Evolutionary conservation across 2,888 invertebrate species (phyloP).

Genomic region (Heliconius ismenius): DNA sequence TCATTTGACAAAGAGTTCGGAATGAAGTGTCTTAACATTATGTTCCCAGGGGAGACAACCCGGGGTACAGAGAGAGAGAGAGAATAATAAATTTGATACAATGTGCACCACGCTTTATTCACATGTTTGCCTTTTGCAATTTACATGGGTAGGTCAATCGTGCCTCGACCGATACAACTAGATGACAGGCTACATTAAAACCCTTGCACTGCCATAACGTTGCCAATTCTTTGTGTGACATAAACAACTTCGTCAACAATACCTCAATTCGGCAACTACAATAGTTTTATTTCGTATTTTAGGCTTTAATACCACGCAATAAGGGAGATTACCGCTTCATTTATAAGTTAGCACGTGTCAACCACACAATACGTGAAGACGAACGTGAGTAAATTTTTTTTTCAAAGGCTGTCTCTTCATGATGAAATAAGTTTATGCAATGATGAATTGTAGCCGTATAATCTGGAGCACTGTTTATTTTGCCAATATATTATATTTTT

Average conservation of each 20-base stretch:
- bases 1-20: not conserved
- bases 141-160: conserved; percentile 67
- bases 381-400: conserved; percentile 38
- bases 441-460: conserved; percentile 27
- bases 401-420: conserved; percentile 31
- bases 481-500: not conserved
- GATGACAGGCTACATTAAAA: conserved; percentile 43
- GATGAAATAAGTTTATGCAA: conserved; percentile 32
- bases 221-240: conserved; percentile 36
- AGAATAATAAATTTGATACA: not conserved
- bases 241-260: conserved; percentile 31
- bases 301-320: not conserved
- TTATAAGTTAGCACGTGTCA: conserved; percentile 30
- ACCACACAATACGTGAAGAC: conserved; percentile 36
- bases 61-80: not conserved
- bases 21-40: not conserved
- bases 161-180: conserved; percentile 50
- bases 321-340: conserved; percentile 12
- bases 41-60: not conserved
- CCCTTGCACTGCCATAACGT: conserved; percentile 25
- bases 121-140: conserved; percentile 54
- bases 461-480: conserved; percentile 17
- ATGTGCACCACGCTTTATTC: conserved; percentile 23
- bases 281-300: conserved; percentile 5
- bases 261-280: conserved; percentile 28